These are phyloP conservation scores for Phortica magna DNA, from an alignment of 2,888 invertebrate genomes.

Conservation along the genomic window DNA sequence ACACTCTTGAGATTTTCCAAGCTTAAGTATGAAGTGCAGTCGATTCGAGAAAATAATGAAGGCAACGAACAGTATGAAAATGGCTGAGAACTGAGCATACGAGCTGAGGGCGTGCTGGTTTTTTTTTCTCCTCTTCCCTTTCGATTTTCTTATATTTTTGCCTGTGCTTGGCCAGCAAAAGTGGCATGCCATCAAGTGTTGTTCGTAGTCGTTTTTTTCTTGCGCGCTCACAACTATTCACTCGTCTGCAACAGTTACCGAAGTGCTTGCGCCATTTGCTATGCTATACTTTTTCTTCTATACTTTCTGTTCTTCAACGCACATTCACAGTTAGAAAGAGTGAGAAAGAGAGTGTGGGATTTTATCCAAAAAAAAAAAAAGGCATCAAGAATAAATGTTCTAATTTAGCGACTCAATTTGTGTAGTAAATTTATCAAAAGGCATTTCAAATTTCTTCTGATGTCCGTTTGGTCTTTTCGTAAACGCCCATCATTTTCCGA, in stretches of 20 bases:
- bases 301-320: background rate
- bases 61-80: constrained; percentile 43
- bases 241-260: constrained; percentile 61
- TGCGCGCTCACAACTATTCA: background rate
- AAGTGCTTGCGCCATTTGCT: constrained; percentile 13
- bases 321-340: constrained; percentile 33
- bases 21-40: constrained; percentile 72
- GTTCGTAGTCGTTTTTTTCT: background rate
- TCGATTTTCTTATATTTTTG: too few relatives aligned
- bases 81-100: background rate
- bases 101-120: background rate
- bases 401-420: constrained; percentile 72
- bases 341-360: too few relatives aligned
- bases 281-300: background rate
- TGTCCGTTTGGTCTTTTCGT: background rate
- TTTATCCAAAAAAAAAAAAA: constrained; percentile 21
- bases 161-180: background rate
- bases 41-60: constrained; percentile 70
- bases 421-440: constrained; percentile 73
- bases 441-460: constrained; percentile 59
- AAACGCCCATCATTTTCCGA: constrained; percentile 58
- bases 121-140: background rate
- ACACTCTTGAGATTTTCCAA: constrained; percentile 74
- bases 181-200: constrained; percentile 11
- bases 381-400: constrained; percentile 67